Evolutionary conservation across 35 echinoderm and acorn worm genomes (phyloP).

Genomic region (Hemicentrotus pulcherrimus): DNA sequence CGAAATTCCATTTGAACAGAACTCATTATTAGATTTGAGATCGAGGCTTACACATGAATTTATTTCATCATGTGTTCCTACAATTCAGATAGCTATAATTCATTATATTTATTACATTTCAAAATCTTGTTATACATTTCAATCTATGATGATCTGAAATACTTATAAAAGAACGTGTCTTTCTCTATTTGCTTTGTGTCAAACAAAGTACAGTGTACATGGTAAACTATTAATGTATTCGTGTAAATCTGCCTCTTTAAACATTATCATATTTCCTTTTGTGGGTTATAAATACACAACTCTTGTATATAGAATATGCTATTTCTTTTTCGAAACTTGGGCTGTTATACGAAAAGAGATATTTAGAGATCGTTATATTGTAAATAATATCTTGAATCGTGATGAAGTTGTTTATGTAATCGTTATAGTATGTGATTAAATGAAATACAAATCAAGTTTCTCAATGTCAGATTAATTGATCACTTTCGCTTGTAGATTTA

Average conservation of each 20-base stretch:
- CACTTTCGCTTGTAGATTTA: too few species aligned
- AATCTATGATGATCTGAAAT: background rate
- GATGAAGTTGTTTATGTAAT: too few species aligned
- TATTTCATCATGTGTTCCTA: background rate
- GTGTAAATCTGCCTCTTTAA: background rate
- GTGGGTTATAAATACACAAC: background rate
- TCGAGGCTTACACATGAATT: background rate
- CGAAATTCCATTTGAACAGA: background rate
- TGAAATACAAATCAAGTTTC: too few species aligned
- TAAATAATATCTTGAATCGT: too few species aligned
- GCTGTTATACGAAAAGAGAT: background rate
- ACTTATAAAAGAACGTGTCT: background rate
- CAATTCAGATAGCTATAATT: background rate
- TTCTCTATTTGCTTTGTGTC: background rate
- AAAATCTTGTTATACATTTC: background rate
- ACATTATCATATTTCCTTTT: background rate
- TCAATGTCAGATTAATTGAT: too few species aligned
- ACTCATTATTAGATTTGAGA: background rate
- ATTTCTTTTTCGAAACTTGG: background rate
- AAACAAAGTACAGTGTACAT: background rate
- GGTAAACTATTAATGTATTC: background rate
- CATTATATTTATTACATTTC: background rate
- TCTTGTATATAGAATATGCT: background rate
- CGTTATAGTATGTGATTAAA: too few species aligned
- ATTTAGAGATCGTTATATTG: too few species aligned